Conservation (phyloP, 1,140 invertebrate genomes). For the Bombus cullumanus region DNA sequence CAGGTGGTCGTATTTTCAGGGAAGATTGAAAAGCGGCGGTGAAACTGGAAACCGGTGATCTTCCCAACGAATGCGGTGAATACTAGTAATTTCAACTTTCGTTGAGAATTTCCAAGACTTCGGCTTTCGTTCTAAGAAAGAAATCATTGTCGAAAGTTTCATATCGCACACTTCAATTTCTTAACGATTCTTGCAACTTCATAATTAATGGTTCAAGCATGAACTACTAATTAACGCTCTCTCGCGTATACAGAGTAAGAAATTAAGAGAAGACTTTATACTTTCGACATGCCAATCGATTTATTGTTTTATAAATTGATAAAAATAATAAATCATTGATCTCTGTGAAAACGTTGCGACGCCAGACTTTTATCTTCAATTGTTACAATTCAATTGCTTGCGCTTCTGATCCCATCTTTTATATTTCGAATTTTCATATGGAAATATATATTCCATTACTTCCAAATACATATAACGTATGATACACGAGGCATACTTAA, state of each 20-base stretch:
- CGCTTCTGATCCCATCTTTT: neutral
- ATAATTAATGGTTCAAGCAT: neutral
- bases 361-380: neutral
- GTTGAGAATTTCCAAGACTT: neutral
- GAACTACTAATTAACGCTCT: too few species aligned
- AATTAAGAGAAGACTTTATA: neutral
- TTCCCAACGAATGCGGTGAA: neutral
- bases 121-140: neutral
- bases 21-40: neutral
- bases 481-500: neutral
- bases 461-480: too few species aligned
- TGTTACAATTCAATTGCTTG: neutral
- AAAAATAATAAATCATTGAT: neutral
- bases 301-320: neutral
- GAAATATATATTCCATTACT: too few species aligned
- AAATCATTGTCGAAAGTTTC: neutral
- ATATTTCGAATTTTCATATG: too few species aligned
- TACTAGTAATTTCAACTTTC: constrained; percentile 20
- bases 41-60: neutral
- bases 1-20: constrained; percentile 13
- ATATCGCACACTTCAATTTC: neutral
- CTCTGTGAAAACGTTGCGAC: neutral
- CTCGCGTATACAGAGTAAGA: neutral
- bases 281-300: neutral
- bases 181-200: neutral